Conservation (phyloP, 1,140 invertebrate genomes). For the Aphaenogaster floridana region DNA sequence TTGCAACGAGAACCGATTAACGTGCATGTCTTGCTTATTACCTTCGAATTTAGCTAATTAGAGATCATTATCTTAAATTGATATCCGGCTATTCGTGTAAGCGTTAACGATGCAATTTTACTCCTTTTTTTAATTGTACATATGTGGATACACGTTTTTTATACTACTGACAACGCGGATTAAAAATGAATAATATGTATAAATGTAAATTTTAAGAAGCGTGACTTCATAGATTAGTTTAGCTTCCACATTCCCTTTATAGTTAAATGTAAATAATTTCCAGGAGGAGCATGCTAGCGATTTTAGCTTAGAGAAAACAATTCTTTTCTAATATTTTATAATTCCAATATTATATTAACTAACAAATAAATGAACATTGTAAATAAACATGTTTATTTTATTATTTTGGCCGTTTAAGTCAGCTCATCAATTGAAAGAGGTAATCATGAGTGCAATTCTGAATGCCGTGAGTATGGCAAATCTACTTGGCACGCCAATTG, state of each 20-base stretch:
- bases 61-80: conserved; percentile 1
- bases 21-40: conserved; percentile 26
- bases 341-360: not conserved
- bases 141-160: not conserved
- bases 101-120: not conserved
- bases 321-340: not conserved
- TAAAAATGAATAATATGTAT: not conserved
- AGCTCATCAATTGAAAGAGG: not conserved
- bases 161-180: not conserved
- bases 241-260: not conserved
- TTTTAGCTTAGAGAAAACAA: not conserved
- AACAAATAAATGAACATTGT: not conserved
- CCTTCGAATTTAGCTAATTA: conserved; percentile 19
- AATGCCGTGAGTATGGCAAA: not conserved
- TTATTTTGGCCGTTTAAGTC: not conserved
- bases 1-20: conserved; percentile 36
- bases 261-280: not conserved
- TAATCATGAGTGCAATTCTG: not conserved
- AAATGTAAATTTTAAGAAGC: not conserved
- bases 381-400: not conserved
- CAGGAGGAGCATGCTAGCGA: not conserved
- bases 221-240: not conserved
- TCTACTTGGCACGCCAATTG: conserved; percentile 10
- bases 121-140: not conserved
- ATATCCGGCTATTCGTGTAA: not conserved